phyloP scores from a whole-genome alignment of 30 jellyfish, hydroid and myxozoan species.

The Chrysaora quinquecirrha region DNA sequence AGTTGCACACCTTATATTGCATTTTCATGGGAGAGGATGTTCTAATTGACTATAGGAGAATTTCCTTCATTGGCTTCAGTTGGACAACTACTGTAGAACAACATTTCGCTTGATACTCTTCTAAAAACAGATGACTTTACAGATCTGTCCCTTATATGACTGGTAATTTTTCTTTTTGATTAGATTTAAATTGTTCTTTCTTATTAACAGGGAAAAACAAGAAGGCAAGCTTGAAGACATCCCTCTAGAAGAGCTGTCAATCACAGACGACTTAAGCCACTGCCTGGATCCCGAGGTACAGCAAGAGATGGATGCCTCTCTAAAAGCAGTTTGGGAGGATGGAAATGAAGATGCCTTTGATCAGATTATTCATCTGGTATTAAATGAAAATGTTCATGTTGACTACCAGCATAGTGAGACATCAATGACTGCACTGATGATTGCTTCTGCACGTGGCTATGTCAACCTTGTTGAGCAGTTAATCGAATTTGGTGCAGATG shows the following conservation, averaged over 20 bases:
- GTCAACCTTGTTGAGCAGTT: conserved; percentile 76
- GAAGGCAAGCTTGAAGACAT: conserved; percentile 15
- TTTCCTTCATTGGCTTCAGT: too few species aligned
- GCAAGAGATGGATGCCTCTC: conserved; percentile 50
- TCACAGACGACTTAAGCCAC: conserved; percentile 41
- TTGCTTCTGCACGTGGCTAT: conserved; percentile 92
- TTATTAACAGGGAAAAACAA: too few species aligned
- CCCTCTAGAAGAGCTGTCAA: neutral
- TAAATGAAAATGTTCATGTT: conserved; percentile 74
- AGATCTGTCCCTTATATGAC: too few species aligned
- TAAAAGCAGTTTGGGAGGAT: conserved; percentile 82
- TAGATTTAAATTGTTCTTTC: too few species aligned
- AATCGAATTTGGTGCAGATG: conserved; percentile 82
- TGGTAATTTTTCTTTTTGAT: too few species aligned
- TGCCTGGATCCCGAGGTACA: conserved; percentile 53
- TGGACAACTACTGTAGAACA: too few species aligned
- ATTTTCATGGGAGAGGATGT: too few species aligned
- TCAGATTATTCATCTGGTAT: conserved; percentile 71
- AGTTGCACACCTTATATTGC: too few species aligned
- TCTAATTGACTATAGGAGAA: too few species aligned
- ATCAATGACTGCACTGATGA: conserved; percentile 83
- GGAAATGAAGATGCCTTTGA: conserved; percentile 91
- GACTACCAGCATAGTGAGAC: conserved; percentile 84
- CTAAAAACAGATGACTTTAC: too few species aligned
- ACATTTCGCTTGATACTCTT: too few species aligned